Evolutionary conservation across 1,140 invertebrate genomes (phyloP).

Genomic region (Magallana ariakensis): DNA sequence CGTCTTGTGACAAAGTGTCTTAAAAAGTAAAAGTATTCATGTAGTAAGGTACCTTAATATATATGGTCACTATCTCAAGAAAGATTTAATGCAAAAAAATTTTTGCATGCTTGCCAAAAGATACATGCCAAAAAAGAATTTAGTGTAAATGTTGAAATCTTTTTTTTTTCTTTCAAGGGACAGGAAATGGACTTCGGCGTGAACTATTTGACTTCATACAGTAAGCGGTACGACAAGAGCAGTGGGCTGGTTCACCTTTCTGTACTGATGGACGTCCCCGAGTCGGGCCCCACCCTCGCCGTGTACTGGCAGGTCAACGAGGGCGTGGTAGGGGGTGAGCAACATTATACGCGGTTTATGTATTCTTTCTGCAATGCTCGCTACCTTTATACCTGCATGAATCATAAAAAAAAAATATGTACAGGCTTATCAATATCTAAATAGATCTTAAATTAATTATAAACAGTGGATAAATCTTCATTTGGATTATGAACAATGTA

Average conservation of each 20-base stretch:
- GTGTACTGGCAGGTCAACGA: slow-evolving; percentile 16
- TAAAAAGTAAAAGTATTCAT: too few species aligned
- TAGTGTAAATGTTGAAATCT: too few species aligned
- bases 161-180: not conserved
- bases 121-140: too few species aligned
- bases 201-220: not conserved
- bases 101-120: too few species aligned
- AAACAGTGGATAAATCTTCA: not conserved
- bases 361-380: not conserved
- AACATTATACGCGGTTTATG: too few species aligned
- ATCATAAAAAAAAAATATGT: not conserved
- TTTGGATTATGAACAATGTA: not conserved
- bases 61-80: too few species aligned
- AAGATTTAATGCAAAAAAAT: too few species aligned
- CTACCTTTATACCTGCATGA: not conserved
- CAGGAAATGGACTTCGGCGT: not conserved
- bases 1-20: too few species aligned
- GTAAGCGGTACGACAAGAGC: not conserved
- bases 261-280: not conserved
- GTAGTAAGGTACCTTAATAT: too few species aligned
- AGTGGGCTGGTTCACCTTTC: not conserved
- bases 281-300: not conserved
- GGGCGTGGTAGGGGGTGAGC: not conserved
- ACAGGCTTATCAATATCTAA: not conserved
- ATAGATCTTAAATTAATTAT: not conserved